A percentile compares a stretch with the other conserved stretches of the same genome.
phyloP scores from a whole-genome alignment of 2,113 vertebrate genomes.

The Camelus bactrianus region DNA sequence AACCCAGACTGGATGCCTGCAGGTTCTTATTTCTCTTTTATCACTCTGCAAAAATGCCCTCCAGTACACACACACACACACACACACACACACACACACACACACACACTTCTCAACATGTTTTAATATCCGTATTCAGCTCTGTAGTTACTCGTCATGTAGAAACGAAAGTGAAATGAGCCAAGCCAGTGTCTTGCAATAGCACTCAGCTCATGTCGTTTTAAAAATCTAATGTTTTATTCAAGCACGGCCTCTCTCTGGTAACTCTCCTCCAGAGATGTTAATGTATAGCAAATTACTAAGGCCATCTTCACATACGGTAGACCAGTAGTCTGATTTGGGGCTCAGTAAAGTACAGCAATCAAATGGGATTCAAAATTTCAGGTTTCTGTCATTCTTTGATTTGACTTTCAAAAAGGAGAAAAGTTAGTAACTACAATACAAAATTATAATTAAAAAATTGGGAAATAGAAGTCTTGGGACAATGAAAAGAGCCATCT shows the following conservation, averaged over 20 bases:
- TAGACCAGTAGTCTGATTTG: neutral
- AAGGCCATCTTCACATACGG: neutral
- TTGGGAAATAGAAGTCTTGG: neutral
- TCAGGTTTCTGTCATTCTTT: neutral
- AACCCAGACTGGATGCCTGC: slow-evolving; percentile 63
- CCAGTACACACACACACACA: no score
- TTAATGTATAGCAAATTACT: slow-evolving; percentile 43
- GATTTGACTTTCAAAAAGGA: neutral
- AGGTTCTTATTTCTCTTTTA: neutral
- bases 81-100: no score
- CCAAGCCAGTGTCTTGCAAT: slow-evolving; percentile 56
- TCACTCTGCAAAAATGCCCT: neutral
- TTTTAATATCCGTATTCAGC: neutral
- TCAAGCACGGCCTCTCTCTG: slow-evolving; percentile 55
- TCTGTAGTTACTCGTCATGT: slow-evolving; percentile 66
- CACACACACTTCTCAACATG: neutral
- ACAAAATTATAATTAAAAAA: neutral
- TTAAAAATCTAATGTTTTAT: slow-evolving; percentile 78
- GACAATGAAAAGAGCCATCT: neutral
- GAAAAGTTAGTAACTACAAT: neutral
- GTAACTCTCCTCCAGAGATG: slow-evolving; percentile 58
- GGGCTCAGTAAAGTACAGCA: neutral
- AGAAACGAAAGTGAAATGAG: slow-evolving; percentile 78
- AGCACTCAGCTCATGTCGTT: slow-evolving; percentile 64
- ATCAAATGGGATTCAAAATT: neutral